A percentile compares a stretch with the other conserved stretches of the same genome.
Conservation (phyloP, 2,113 vertebrate genomes). For the Callopanchax toddi region DNA sequence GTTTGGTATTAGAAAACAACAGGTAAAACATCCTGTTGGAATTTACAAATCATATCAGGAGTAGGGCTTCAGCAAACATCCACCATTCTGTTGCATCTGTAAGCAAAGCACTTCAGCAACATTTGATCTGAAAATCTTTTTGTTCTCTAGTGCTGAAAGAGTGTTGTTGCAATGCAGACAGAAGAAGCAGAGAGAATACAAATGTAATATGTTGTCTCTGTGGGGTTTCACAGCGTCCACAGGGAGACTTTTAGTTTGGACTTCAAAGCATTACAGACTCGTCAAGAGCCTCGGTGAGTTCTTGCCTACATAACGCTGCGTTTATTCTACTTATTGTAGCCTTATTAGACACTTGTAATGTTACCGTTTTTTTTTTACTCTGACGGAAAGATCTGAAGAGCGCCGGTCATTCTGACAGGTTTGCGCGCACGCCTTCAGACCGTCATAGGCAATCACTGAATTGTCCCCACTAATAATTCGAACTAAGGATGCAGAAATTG, state of each 20-base stretch:
- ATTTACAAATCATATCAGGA: constrained; percentile 49
- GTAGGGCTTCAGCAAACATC: constrained; percentile 30
- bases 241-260: constrained; percentile 39
- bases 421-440: too few species aligned
- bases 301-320: constrained; percentile 1
- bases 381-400: too few species aligned
- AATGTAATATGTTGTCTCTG: constrained; percentile 28
- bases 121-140: constrained; percentile 59
- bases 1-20: constrained; percentile 4
- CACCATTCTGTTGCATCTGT: constrained; percentile 40
- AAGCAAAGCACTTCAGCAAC: constrained; percentile 48
- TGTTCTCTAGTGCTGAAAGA: constrained; percentile 29
- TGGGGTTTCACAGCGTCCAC: constrained; percentile 8
- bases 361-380: too few species aligned
- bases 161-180: constrained; percentile 6
- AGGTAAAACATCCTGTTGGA: constrained; percentile 15
- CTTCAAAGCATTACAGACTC: constrained; percentile 14
- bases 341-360: too few species aligned
- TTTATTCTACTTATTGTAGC: not conserved
- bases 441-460: too few species aligned
- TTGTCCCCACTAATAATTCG: too few species aligned
- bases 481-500: too few species aligned
- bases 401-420: too few species aligned
- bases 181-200: constrained; percentile 36
- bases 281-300: constrained; percentile 9